A percentile compares a stretch with the other conserved stretches of the same genome.
These are phyloP conservation scores for Palythoa grandis DNA, from an alignment of 92 coral and sea anemone genomes.

Conservation along the genomic window DNA sequence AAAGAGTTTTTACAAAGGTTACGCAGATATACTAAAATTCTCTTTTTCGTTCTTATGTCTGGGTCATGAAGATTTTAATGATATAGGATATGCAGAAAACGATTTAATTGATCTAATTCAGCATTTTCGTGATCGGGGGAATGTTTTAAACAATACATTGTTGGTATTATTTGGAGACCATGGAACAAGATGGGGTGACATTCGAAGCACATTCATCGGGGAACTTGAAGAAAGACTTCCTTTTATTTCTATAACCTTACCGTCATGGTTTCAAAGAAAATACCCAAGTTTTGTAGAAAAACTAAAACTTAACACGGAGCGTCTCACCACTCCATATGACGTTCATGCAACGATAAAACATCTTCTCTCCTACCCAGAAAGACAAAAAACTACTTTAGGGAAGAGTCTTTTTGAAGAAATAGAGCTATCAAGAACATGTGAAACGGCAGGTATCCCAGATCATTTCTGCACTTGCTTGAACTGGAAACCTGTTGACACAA, in stretches of 20 bases:
- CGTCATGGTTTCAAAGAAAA: slow-evolving; percentile 58
- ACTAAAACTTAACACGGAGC: slow-evolving; percentile 46
- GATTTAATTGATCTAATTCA: slow-evolving; percentile 50
- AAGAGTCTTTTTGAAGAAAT: slow-evolving; percentile 67
- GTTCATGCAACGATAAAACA: slow-evolving; percentile 71
- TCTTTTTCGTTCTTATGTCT: slow-evolving; percentile 59
- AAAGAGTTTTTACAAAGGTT: slow-evolving; percentile 60
- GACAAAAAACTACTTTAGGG: slow-evolving; percentile 42
- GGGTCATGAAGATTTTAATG: slow-evolving; percentile 72
- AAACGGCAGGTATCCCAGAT: slow-evolving; percentile 61
- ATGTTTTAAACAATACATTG: slow-evolving; percentile 60
- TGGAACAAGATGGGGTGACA: slow-evolving; percentile 68
- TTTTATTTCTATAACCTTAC: slow-evolving; percentile 59
- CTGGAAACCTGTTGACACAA: slow-evolving; percentile 55
- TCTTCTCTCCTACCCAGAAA: slow-evolving; percentile 46
- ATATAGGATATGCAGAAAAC: slow-evolving; percentile 57
- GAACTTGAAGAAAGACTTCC: slow-evolving; percentile 73
- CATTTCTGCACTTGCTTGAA: slow-evolving; percentile 71
- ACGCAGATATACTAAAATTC: slow-evolving; percentile 61
- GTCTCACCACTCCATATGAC: slow-evolving; percentile 68
- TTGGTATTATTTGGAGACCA: slow-evolving; percentile 69
- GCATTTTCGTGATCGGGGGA: slow-evolving; percentile 32
- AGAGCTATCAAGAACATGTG: slow-evolving; percentile 62
- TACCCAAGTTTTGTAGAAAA: slow-evolving; percentile 52
- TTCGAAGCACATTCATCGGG: slow-evolving; percentile 66